phyloP scores from a whole-genome alignment of 2,797 vertebrate genomes.

The Dendrocincla tyrannina region DNA sequence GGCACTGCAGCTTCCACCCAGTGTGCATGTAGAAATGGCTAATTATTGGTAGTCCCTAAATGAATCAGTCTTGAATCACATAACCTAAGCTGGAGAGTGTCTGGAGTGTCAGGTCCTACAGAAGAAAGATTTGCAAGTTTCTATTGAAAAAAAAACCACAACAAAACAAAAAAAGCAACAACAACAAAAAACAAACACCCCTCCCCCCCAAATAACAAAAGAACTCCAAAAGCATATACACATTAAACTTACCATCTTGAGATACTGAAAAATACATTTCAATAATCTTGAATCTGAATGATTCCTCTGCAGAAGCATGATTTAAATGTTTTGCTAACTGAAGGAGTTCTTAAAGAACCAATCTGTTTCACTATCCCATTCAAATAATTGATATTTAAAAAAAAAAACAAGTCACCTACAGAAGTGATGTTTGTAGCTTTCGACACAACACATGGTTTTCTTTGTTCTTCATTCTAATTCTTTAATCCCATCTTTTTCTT shows the following conservation, averaged over 20 bases:
- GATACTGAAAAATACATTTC: not conserved
- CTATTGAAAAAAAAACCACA: not conserved
- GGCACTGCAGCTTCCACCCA: not conserved
- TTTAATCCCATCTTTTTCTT: not conserved
- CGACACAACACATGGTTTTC: not conserved
- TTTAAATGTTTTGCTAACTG: not conserved
- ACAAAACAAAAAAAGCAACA: not conserved
- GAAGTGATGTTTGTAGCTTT: not conserved
- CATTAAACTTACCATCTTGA: not conserved
- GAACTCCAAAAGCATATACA: too few species aligned
- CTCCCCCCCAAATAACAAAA: too few species aligned
- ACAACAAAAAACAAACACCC: not conserved
- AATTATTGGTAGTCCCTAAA: not conserved
- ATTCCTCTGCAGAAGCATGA: not conserved
- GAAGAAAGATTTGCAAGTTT: not conserved
- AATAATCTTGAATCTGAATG: not conserved
- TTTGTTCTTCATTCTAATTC: not conserved
- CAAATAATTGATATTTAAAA: not conserved
- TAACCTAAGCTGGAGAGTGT: not conserved
- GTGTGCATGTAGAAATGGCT: rapidly evolving
- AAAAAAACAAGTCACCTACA: not conserved
- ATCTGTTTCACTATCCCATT: not conserved
- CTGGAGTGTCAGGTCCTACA: not conserved
- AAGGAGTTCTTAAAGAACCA: not conserved
- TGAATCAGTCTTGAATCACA: not conserved